Evolutionary conservation across 2,888 invertebrate genomes (phyloP).

Genomic region (Hymenopus coronatus): DNA sequence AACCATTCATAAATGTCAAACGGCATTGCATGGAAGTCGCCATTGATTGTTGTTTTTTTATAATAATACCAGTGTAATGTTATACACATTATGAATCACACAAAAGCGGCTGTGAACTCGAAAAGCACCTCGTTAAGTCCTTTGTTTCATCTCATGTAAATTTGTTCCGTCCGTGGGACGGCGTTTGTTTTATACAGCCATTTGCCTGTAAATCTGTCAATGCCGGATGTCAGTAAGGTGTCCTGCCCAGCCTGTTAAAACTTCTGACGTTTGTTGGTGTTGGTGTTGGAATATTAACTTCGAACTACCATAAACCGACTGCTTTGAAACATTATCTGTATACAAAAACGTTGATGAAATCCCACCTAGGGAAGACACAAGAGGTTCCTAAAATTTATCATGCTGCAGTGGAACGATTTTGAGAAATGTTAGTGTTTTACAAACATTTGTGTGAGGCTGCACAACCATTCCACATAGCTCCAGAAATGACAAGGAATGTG

Average conservation of each 20-base stretch:
- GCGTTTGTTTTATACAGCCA: background rate
- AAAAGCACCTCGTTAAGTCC: background rate
- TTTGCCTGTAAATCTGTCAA: background rate
- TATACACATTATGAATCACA: background rate
- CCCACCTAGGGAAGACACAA: background rate
- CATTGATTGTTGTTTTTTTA: background rate
- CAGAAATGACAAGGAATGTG: background rate
- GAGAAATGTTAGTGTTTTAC: background rate
- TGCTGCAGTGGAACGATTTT: background rate
- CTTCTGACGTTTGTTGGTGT: background rate
- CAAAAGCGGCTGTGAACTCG: background rate
- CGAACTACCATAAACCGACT: background rate
- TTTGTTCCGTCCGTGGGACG: background rate
- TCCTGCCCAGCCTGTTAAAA: background rate
- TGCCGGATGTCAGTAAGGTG: background rate
- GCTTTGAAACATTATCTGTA: background rate
- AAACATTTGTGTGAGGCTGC: background rate
- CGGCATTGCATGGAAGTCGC: background rate
- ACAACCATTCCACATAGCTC: background rate
- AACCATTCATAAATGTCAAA: constrained; percentile 19
- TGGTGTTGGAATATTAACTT: background rate
- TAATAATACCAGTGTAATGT: background rate
- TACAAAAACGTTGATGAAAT: background rate
- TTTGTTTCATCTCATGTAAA: background rate
- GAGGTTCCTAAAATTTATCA: background rate